Base-by-base conservation (phyloP, 2,888 invertebrate genomes). In the Eutolmus rufibarbis region DNA sequence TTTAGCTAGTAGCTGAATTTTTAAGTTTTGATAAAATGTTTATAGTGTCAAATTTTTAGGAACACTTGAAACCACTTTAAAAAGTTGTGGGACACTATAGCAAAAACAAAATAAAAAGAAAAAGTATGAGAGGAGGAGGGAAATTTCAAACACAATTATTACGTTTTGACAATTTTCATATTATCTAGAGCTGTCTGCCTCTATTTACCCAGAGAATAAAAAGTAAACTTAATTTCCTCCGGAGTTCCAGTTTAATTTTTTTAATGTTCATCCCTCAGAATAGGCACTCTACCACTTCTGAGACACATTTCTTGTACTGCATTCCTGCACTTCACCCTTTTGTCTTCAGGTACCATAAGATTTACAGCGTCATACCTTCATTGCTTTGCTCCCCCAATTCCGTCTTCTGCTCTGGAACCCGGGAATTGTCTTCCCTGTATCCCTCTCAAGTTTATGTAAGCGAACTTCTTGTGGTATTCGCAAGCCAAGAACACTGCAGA, bases 401-500 rank as follows among this genome's bases (percentile, higher is more conserved):
- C 46, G n/a, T 78, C 5, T 43, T 40, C 23, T 19, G 37, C 40
- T 46, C 23, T 43, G 7, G n/a, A 19, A 14, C 46, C 79, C 76
- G 7, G 76, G 37, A 76, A 79, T 46, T 46, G 46, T 79, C 79
- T 79, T 79, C 43, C 46, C 28, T 16, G 12, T 28, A 28, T 28
- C 66, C 66, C 14, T 12, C 46, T 40, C 19, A 23, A 46, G 79
- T 40, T 40, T 46, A 46, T 40, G 46, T 79, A 46, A 79, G 46
- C 43, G 79, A 86, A 86, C 19, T 74, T 74, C 86, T 86, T 86
- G 86, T 76, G 51, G 74, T 74, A 86, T 74, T 76, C 74, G 28
- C 31, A 76, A 86, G 74, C 86, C 86, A 85, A 86, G 74, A 86
- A 86, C 86, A 86, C 74, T 86, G 86, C 86, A 74, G 86, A 86